Base-by-base conservation (phyloP, 2,113 vertebrate genomes). In the Scopus umbretta region DNA sequence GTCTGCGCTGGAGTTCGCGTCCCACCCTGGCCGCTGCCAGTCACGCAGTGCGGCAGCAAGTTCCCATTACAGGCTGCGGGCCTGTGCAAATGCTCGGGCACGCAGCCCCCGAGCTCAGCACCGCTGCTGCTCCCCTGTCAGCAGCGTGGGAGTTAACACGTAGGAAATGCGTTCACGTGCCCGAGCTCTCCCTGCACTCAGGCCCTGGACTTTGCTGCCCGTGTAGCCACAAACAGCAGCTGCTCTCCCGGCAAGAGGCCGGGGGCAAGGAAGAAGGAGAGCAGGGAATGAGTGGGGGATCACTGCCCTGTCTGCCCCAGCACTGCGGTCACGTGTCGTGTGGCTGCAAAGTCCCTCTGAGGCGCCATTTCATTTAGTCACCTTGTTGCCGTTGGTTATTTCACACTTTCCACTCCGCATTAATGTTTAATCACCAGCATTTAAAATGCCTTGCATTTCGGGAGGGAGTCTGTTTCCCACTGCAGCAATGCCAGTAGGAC, bases 201-300 rank as follows among this genome's bases (percentile, higher is more conserved):
- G 56, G 49, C n/a, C 29, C 52, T 63, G 66, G 23, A 26, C 42
- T 56, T 80, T 13, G 19, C 40, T 49, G 49, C 36, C 14, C 4
- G 1, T 4, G 1, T 26, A 49, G 10, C 30, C 45, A 36, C 45
- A 61, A n/a, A 32, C 21, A 63, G 29, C 26, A 74, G 43, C 19
- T 26, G 17, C 36, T 52, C 43, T 56, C 63, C 30, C 2, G 7
- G 30, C 11, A 40, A 61, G 65, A 68, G 59, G 26, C 30, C 5
- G 7, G 15, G 42, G 34, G 5, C 19, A 58, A 76, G 30, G 2
- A 3, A 7, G 2, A 5, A 66, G 53, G 34, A 47, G 22, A 84
- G n/a, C 3, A 6, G n/a, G 38, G n/a, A 49, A 25, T 13, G 40
- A 0, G 3, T 14, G 27, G 13, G 6, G 7, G 26, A 50, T 49